Base-by-base conservation (phyloP, 2,888 invertebrate species). In the Xestia xanthographa region DNA sequence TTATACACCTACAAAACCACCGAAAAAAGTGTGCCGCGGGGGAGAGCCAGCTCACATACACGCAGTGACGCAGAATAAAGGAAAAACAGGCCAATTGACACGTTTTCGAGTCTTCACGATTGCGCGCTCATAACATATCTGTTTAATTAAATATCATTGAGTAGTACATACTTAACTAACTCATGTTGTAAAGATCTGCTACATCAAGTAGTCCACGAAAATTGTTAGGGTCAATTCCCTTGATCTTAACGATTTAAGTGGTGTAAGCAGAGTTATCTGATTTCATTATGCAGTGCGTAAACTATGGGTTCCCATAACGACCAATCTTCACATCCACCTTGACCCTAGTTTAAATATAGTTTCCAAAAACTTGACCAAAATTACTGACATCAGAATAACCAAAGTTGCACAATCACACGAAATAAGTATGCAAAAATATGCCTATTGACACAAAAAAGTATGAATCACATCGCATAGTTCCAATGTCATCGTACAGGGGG, bases 401-500 rank as follows among this genome's bases (percentile, higher is more conserved):
- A 56, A 81, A 70, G 12, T 85, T 85, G 83, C 82, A 78, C 82
- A 75, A 85, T 82, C 73, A 76, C 48, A 72, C 41, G 60, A 78
- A 87, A 78, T 87, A 72, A 73, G 22, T 76, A 11, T 38, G 56
- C 45, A 66, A 82, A 66, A 80, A 68, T 26, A 41, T 6, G 50
- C 17, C 45, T 29, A 72, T 67, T 77, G 63, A 41, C 65, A 76
- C 5, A 68, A 83, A 77, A 67, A 70, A 72, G n/a, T 72, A 81
- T 87, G 84, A 86, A 56, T 89, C 86, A 88, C 71, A 62, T 48
- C 68, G 41, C 26, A 62, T 77, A 85, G 80, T 88, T 70, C 71
- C 66, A 79, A 88, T 80, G 81, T 87, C 85, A 84, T 72, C 72
- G 68, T 60, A 43, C 75, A 86, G 82, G 76, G 86, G 83, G 80